Conservation (phyloP, 2,888 invertebrate genomes). For the Neocrepidodera transversa region DNA sequence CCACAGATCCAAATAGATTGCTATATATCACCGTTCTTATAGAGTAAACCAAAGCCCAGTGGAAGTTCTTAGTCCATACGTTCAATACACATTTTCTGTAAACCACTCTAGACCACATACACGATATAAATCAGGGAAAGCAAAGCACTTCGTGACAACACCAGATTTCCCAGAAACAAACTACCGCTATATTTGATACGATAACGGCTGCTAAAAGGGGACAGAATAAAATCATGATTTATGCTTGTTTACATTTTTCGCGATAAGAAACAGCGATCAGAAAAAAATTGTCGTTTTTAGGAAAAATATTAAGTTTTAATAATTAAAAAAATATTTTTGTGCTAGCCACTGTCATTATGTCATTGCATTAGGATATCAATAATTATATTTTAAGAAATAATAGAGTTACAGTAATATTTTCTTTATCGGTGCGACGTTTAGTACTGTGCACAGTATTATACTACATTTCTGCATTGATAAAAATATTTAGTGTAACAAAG, state of each 20-base stretch:
- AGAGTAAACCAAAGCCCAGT: neutral
- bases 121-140: conserved; percentile 52
- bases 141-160: conserved; percentile 56
- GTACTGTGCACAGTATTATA: too few relatives aligned
- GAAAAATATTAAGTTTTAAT: neutral
- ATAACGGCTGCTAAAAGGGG: conserved; percentile 23
- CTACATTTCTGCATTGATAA: too few relatives aligned
- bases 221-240: conserved; percentile 25
- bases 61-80: conserved; percentile 20
- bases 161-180: conserved; percentile 54
- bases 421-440: too few relatives aligned
- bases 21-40: conserved; percentile 26
- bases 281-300: neutral
- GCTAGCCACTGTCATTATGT: too few relatives aligned
- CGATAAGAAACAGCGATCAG: neutral
- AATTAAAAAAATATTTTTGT: too few relatives aligned
- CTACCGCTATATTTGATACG: conserved; percentile 24
- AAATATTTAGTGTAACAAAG: too few relatives aligned
- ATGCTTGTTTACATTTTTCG: conserved; percentile 21
- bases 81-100: conserved; percentile 27
- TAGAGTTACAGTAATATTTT: too few relatives aligned
- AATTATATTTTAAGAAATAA: too few relatives aligned
- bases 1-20: conserved; percentile 12
- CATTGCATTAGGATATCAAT: too few relatives aligned
- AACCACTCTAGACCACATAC: conserved; percentile 47